A percentile compares a stretch with the other conserved stretches of the same genome.
These are phyloP conservation scores for Phrixothrix hirtus DNA, from an alignment of 2,888 invertebrate genomes.

Conservation along the genomic window DNA sequence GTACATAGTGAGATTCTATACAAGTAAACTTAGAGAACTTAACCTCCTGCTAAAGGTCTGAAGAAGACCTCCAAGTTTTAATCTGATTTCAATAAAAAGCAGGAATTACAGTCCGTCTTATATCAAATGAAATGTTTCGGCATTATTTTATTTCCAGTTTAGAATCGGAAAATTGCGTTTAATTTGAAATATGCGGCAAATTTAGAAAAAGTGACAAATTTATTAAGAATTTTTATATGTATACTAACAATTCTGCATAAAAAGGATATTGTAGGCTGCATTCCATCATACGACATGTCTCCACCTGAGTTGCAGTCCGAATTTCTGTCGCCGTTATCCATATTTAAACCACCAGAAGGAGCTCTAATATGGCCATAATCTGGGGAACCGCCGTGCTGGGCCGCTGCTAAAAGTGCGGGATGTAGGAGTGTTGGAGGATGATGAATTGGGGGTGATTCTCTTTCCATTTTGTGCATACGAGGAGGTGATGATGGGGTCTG, in stretches of 20 bases:
- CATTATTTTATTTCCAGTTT: too few species aligned
- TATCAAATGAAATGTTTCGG: too few species aligned
- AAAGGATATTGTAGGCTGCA: conserved; percentile 97
- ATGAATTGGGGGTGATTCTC: conserved; percentile 83
- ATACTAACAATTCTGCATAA: conserved; percentile 57
- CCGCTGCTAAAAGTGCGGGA: conserved; percentile 81
- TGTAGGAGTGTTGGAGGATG: conserved; percentile 85
- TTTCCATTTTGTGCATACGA: conserved; percentile 69
- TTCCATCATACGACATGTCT: conserved; percentile 88
- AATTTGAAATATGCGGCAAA: too few species aligned
- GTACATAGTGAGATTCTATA: conserved; percentile 22
- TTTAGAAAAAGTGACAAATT: too few species aligned
- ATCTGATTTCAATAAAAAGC: conserved; percentile 22
- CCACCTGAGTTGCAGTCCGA: conserved; percentile 91
- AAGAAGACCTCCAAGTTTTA: conserved; percentile 43
- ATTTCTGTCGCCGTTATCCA: conserved; percentile 83
- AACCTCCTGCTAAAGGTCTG: conserved; percentile 44
- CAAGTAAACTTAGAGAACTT: conserved; percentile 46
- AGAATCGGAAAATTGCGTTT: too few species aligned
- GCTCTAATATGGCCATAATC: conserved; percentile 75
- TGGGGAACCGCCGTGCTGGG: conserved; percentile 79
- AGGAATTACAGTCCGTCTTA: conserved; percentile 2
- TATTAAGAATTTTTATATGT: background rate
- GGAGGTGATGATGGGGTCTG: conserved; percentile 64
- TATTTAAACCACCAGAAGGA: conserved; percentile 59